Evolutionary conservation across 2,113 vertebrate genomes (phyloP).

Genomic region (Osmerus mordax): DNA sequence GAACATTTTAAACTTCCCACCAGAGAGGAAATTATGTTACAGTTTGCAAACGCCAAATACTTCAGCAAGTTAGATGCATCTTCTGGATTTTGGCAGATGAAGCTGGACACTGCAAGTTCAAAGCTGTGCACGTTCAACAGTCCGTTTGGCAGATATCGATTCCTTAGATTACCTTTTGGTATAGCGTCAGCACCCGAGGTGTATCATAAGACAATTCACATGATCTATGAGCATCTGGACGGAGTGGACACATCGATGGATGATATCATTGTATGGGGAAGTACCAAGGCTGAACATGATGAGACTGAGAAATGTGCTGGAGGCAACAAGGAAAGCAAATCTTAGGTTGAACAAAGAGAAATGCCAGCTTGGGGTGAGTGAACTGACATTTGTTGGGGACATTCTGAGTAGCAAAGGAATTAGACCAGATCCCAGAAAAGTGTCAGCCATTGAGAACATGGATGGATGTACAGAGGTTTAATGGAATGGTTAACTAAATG

Average conservation of each 20-base stretch:
- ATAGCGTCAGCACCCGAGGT: conserved; percentile 15
- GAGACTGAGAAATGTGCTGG: background rate
- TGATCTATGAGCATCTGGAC: conserved; percentile 24
- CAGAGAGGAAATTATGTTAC: background rate
- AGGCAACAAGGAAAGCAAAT: conserved; percentile 11
- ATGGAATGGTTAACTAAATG: conserved; percentile 26
- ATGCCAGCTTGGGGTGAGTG: background rate
- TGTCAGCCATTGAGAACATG: conserved; percentile 16
- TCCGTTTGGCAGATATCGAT: conserved; percentile 22
- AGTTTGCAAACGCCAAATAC: background rate
- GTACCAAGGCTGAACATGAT: background rate
- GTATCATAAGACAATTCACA: conserved; percentile 15
- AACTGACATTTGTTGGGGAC: background rate
- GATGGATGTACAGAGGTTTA: conserved; percentile 28
- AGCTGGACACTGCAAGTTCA: conserved; percentile 17
- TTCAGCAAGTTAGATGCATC: background rate
- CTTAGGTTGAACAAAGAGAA: background rate
- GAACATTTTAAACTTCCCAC: too few species aligned
- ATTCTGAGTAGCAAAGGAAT: conserved; percentile 6
- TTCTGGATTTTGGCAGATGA: conserved; percentile 18
- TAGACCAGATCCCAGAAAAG: conserved; percentile 12
- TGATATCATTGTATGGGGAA: conserved; percentile 29
- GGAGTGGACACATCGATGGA: conserved; percentile 28
- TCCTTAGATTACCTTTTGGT: conserved; percentile 5
- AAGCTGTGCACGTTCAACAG: conserved; percentile 4